Evolutionary conservation across 2,888 invertebrate species (phyloP).

Genomic region (Malacosoma neustria): DNA sequence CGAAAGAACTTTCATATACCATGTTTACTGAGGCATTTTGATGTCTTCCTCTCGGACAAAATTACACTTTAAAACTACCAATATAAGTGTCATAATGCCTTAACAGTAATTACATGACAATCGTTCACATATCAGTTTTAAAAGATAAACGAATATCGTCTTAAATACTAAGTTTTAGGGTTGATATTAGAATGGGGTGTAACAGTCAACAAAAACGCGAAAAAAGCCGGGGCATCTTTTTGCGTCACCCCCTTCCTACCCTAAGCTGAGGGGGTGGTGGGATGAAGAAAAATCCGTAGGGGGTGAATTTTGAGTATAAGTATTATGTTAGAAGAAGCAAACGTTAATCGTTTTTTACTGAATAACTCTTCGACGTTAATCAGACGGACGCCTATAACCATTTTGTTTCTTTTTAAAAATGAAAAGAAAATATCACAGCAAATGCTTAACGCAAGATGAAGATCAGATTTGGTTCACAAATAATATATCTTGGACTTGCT

Average conservation of each 20-base stretch:
- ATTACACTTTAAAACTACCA: slow-evolving; percentile 9
- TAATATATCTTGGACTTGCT: too few relatives aligned
- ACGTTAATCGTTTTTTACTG: too few relatives aligned
- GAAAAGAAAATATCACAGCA: too few relatives aligned
- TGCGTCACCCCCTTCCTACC: slow-evolving; percentile 55
- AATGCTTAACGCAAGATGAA: too few relatives aligned
- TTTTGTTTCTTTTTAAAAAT: too few relatives aligned
- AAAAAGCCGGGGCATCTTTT: slow-evolving; percentile 68
- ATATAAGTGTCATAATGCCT: slow-evolving; percentile 20
- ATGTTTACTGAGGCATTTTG: slow-evolving; percentile 47
- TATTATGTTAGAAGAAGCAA: not conserved
- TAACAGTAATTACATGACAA: slow-evolving; percentile 32
- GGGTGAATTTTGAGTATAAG: slow-evolving; percentile 15
- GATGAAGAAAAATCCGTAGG: slow-evolving; percentile 57
- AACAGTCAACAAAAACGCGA: slow-evolving; percentile 59
- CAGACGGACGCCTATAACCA: too few relatives aligned
- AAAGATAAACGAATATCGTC: slow-evolving; percentile 15
- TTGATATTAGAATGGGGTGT: slow-evolving; percentile 17
- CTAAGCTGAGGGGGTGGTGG: slow-evolving; percentile 44
- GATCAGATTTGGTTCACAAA: too few relatives aligned
- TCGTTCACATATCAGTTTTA: slow-evolving; percentile 46
- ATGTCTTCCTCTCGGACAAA: slow-evolving; percentile 14
- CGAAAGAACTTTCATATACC: slow-evolving; percentile 51
- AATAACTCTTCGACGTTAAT: too few relatives aligned
- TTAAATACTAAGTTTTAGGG: slow-evolving; percentile 12